Conservation (phyloP, 2,888 invertebrate genomes). For the Oscheius myriophilus region DNA sequence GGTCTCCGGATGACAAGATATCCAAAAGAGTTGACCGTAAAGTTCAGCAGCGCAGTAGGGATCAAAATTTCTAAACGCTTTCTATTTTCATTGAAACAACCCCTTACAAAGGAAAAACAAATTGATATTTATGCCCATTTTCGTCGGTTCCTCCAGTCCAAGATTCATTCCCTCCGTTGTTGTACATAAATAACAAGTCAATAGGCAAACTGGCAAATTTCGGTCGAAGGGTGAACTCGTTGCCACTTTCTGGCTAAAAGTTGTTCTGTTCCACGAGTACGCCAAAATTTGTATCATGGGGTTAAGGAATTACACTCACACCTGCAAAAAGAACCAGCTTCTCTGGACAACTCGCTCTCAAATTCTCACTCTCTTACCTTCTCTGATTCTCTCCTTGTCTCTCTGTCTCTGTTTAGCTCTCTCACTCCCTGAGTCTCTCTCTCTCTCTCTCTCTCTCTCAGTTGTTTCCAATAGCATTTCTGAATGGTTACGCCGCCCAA, state of each 20-base stretch:
- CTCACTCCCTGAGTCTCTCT: too few species aligned
- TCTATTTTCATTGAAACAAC: background rate
- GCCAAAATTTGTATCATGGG: slow-evolving; percentile 35
- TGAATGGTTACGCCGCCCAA: too few species aligned
- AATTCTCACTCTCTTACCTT: too few species aligned
- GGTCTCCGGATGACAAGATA: too few species aligned
- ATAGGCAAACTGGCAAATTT: slow-evolving; percentile 11
- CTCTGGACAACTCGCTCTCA: too few species aligned
- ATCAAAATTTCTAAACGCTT: slow-evolving; percentile 25
- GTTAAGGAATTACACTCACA: slow-evolving; percentile 41
- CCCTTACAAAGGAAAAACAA: slow-evolving; percentile 34
- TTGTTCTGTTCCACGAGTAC: slow-evolving; percentile 34
- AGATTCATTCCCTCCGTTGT: slow-evolving; percentile 20
- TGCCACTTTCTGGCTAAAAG: slow-evolving; percentile 37
- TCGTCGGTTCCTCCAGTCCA: slow-evolving; percentile 32
- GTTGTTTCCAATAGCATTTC: too few species aligned
- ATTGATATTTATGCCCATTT: slow-evolving; percentile 35
- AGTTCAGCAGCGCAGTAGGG: slow-evolving; percentile 45
- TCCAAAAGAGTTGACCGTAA: slow-evolving; percentile 40
- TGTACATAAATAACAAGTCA: slow-evolving; percentile 42
- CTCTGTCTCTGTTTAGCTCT: too few species aligned
- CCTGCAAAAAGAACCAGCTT: slow-evolving; percentile 2
- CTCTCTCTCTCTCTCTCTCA: too few species aligned
- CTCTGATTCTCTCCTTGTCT: too few species aligned
- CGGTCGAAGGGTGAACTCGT: slow-evolving; percentile 32